A percentile compares a stretch with the other conserved stretches of the same genome.
Conservation (phyloP, 2,113 vertebrate genomes). For the Onychostoma macrolepis region DNA sequence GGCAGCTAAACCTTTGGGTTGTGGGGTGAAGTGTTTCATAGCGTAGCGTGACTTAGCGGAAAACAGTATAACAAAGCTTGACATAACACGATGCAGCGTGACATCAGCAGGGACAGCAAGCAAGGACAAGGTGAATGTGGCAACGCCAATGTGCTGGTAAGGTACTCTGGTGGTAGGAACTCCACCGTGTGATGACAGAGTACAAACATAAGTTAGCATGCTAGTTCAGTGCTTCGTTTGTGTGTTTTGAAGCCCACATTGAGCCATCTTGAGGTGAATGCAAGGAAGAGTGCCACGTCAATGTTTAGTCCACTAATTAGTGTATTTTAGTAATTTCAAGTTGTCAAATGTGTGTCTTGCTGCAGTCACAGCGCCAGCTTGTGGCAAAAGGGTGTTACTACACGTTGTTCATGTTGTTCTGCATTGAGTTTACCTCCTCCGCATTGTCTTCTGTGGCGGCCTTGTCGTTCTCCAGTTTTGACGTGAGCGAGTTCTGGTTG, state of each 20-base stretch:
- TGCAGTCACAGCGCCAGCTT: constrained; percentile 46
- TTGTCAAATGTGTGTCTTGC: constrained; percentile 8
- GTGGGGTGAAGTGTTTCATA: constrained; percentile 17
- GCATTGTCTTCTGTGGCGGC: constrained; percentile 67
- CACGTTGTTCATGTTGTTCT: constrained; percentile 74
- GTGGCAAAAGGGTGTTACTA: constrained; percentile 48
- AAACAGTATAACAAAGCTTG: constrained; percentile 36
- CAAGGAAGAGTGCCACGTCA: background rate
- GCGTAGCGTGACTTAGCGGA: constrained; percentile 27
- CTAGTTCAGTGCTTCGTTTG: background rate
- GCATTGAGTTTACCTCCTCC: constrained; percentile 87
- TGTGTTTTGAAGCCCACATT: background rate
- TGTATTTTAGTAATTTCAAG: background rate
- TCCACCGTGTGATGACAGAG: background rate
- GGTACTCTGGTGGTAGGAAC: constrained; percentile 48
- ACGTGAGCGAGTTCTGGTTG: constrained; percentile 89
- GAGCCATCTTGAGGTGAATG: constrained; percentile 14
- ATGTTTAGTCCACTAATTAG: background rate
- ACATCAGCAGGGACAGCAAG: constrained; percentile 42
- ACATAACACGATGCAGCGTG: constrained; percentile 33
- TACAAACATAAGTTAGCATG: background rate
- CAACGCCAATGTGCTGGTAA: constrained; percentile 43
- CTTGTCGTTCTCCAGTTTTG: constrained; percentile 85
- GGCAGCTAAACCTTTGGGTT: constrained; percentile 33
- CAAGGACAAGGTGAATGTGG: constrained; percentile 57